phyloP scores from a whole-genome alignment of 64 coral and sea anemone species.

The Actinia tenebrosa region DNA sequence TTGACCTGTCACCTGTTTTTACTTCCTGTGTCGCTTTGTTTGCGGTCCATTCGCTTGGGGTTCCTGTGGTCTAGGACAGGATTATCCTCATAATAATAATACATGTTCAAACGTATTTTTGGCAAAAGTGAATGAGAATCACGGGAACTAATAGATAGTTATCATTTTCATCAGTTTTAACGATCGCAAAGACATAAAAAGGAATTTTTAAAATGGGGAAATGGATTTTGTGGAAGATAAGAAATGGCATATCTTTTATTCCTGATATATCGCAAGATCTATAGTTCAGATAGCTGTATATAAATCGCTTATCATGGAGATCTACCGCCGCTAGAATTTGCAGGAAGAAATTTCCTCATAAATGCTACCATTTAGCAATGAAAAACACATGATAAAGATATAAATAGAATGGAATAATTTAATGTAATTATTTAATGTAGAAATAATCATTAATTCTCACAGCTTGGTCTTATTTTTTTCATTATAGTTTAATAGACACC shows the following conservation, averaged over 20 bases:
- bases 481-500: neutral
- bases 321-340: neutral
- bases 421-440: neutral
- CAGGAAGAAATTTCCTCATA: neutral
- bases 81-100: neutral
- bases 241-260: neutral
- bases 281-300: neutral
- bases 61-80: neutral
- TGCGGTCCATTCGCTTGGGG: constrained; percentile 14
- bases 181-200: neutral
- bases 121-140: neutral
- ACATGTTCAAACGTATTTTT: neutral
- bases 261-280: neutral
- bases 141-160: no score
- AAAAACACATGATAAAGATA: neutral
- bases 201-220: neutral
- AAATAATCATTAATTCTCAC: neutral
- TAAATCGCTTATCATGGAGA: neutral
- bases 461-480: neutral
- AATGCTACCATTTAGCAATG: neutral
- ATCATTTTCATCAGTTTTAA: neutral
- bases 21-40: constrained; percentile 16
- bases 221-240: neutral
- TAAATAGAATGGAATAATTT: neutral
- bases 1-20: neutral